Evolutionary conservation across 2,797 vertebrate genomes (phyloP), one percentile per base, ranked within the genome.

Genomic region (Eutrigla gurnardus): DNA sequence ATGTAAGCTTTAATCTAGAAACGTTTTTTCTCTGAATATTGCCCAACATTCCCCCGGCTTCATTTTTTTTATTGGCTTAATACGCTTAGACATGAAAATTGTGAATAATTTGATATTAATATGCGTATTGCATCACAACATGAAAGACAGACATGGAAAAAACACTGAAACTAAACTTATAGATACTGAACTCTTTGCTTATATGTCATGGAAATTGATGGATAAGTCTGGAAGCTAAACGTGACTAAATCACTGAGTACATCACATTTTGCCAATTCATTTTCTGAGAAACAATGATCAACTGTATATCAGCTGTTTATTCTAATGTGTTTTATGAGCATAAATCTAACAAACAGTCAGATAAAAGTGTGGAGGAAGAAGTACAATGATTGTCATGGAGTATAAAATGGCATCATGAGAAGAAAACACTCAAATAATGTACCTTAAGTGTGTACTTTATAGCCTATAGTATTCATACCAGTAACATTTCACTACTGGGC

Each of bases 181-280:
- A 47, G 53, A 43, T 32, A 33, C 54, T 36, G 25, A 39, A 15
- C 64, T 49, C 4, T 65, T 2, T 17, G 17, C 40, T 13, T n/a
- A 6, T n/a, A 43, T 52, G 6, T 52, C 43, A 13, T 8, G 18
- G 35, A 37, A 12, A 17, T 35, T 13, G 12, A 45, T 49, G 36
- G 7, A 25, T 25, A 32, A 52, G 68, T n/a, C 45, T 0, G 2
- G 39, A 52, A 18, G 67, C 37, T 62, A 57, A 77, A 73, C 40
- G 25, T 46, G 18, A 62, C n/a, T 59, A 57, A 73, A 68, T 65
- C 55, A 54, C 10, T 35, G 59, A 63, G 69, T 8, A 66, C 78
- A 76, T 77, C 77, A 78, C 59, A 53, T 25, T 12, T 37, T 4
- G 54, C 5, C 2, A 37, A 57, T n/a, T 57, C 0, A 10, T 37